These are phyloP conservation scores for Struthio camelus DNA, from an alignment of 2,113 vertebrate species.

Conservation along the genomic window DNA sequence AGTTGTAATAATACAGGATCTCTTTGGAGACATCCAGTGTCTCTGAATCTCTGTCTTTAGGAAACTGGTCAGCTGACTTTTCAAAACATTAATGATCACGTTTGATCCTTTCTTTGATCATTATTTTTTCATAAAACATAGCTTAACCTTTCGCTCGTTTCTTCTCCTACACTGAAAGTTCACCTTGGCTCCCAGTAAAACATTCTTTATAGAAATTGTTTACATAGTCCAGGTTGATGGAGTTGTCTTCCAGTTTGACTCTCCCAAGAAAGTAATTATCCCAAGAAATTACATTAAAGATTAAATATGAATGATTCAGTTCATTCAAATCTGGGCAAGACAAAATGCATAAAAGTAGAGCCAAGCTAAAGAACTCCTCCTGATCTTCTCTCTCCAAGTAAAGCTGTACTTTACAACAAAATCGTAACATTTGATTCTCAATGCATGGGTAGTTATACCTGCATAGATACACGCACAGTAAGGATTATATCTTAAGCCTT, in stretches of 20 bases:
- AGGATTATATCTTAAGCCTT: background rate
- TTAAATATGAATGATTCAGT: constrained; percentile 15
- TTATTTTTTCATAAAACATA: background rate
- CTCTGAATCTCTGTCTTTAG: background rate
- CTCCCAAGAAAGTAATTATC: constrained; percentile 20
- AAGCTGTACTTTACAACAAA: background rate
- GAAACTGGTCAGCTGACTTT: background rate
- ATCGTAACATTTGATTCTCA: background rate
- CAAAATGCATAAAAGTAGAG: background rate
- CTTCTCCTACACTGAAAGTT: background rate
- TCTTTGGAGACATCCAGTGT: background rate
- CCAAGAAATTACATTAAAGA: background rate
- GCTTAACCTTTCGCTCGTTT: background rate
- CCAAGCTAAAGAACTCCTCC: background rate
- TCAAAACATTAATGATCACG: background rate
- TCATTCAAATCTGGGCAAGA: background rate
- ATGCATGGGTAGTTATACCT: background rate
- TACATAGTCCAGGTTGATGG: background rate
- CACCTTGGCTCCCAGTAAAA: background rate
- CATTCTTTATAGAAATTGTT: constrained; percentile 25
- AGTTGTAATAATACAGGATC: background rate
- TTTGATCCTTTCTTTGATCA: background rate
- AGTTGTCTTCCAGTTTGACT: background rate
- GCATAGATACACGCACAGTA: background rate
- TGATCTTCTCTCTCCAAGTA: background rate